These are phyloP conservation scores for Ondatra zibethicus DNA, from an alignment of 2,113 vertebrate species.

Conservation along the genomic window DNA sequence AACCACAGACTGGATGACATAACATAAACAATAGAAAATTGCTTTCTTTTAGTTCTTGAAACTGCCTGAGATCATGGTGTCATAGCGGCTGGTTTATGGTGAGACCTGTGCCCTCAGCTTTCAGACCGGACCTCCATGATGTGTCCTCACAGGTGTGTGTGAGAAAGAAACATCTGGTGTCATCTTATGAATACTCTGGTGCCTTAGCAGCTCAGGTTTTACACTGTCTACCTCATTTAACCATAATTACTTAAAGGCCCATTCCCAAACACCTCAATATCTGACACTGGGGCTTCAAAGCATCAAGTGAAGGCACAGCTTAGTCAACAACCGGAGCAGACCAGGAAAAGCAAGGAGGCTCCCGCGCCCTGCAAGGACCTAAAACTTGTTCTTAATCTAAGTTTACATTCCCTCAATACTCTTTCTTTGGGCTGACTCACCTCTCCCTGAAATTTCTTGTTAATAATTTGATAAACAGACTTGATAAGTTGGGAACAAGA, in stretches of 20 bases:
- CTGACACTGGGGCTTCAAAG: background rate
- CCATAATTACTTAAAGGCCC: background rate
- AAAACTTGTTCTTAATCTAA: background rate
- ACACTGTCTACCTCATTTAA: background rate
- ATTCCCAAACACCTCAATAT: background rate
- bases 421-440: background rate
- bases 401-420: background rate
- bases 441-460: background rate
- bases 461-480: conserved; percentile 4
- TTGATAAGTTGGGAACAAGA: background rate
- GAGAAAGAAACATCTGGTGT: background rate
- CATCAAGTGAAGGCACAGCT: background rate
- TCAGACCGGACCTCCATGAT: background rate
- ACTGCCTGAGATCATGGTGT: background rate
- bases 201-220: background rate
- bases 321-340: background rate
- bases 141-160: background rate
- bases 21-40: background rate
- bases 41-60: background rate
- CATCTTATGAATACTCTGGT: background rate
- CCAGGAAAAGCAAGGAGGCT: background rate
- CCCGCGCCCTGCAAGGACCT: background rate
- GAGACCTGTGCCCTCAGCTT: background rate
- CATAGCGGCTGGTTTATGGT: background rate
- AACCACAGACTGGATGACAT: background rate